These are phyloP conservation scores for Glyphotaelius pellucidus DNA, from an alignment of 2,888 invertebrate genomes.

Conservation along the genomic window DNA sequence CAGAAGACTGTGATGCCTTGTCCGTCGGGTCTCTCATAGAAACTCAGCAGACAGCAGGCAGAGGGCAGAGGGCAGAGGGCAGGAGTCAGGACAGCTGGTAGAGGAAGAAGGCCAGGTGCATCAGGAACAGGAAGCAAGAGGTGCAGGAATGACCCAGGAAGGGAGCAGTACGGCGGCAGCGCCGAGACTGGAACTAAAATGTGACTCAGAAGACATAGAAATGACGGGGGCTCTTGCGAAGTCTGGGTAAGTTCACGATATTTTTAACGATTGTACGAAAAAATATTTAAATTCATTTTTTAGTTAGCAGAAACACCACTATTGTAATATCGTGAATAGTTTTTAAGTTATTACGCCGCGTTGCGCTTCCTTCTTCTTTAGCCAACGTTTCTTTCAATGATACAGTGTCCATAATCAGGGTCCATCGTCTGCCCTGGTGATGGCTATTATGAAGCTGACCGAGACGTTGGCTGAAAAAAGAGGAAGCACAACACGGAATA, in stretches of 20 bases:
- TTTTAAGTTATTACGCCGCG: too few species aligned
- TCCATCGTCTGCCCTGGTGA: too few species aligned
- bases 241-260: conserved; percentile 68
- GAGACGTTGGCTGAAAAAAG: too few species aligned
- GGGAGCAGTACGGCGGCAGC: conserved; percentile 69
- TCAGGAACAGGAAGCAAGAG: background rate
- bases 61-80: background rate
- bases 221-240: conserved; percentile 71
- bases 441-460: too few species aligned
- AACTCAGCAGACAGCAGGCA: background rate
- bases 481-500: too few species aligned
- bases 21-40: conserved; percentile 13
- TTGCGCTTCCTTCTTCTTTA: too few species aligned
- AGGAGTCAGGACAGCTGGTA: background rate
- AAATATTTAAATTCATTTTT: background rate
- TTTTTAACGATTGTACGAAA: conserved; percentile 35
- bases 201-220: conserved; percentile 73
- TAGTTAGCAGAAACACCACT: background rate
- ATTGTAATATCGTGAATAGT: too few species aligned
- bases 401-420: too few species aligned
- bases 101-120: background rate
- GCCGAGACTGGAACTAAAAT: conserved; percentile 70
- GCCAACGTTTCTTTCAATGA: too few species aligned
- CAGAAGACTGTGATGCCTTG: conserved; percentile 33
- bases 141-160: conserved; percentile 67